These are phyloP conservation scores for Chorisops tibialis DNA, from an alignment of 2,888 invertebrate genomes.

Conservation along the genomic window DNA sequence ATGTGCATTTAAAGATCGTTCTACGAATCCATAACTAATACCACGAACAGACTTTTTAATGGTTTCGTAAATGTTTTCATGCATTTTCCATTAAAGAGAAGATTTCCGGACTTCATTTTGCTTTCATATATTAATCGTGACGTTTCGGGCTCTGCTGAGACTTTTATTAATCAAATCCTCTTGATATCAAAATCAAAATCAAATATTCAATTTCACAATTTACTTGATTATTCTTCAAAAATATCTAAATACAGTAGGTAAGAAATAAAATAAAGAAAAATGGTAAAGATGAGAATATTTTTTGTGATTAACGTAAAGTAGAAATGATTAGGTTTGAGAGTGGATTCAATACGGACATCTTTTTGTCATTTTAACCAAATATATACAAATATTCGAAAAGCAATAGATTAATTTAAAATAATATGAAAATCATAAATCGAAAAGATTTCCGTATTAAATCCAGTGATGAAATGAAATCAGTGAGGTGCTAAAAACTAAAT, in stretches of 20 bases:
- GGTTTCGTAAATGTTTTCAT: too few relatives aligned
- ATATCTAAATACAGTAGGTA: constrained; percentile 20
- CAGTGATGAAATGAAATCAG: constrained; percentile 35
- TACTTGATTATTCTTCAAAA: not conserved
- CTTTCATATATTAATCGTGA: too few relatives aligned
- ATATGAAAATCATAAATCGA: constrained; percentile 4
- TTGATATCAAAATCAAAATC: not conserved
- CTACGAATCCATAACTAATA: too few relatives aligned
- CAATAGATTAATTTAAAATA: constrained; percentile 21
- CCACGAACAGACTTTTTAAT: too few relatives aligned
- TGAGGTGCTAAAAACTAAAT: constrained; percentile 52
- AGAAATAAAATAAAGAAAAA: constrained; percentile 15
- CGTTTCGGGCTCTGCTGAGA: too few relatives aligned
- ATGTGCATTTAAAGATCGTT: too few relatives aligned
- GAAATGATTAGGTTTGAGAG: constrained; percentile 17
- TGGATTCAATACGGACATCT: constrained; percentile 8
- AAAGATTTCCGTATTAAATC: constrained; percentile 10
- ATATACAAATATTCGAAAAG: constrained; percentile 20
- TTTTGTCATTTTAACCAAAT: constrained; percentile 3
- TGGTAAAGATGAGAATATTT: constrained; percentile 29
- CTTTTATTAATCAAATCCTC: too few relatives aligned
- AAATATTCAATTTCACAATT: not conserved
- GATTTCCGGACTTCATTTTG: too few relatives aligned
- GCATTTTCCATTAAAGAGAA: too few relatives aligned
- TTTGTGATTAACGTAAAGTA: constrained; percentile 30